Evolutionary conservation across 2,113 vertebrate genomes (phyloP).

Genomic region (Neotoma lepida): DNA sequence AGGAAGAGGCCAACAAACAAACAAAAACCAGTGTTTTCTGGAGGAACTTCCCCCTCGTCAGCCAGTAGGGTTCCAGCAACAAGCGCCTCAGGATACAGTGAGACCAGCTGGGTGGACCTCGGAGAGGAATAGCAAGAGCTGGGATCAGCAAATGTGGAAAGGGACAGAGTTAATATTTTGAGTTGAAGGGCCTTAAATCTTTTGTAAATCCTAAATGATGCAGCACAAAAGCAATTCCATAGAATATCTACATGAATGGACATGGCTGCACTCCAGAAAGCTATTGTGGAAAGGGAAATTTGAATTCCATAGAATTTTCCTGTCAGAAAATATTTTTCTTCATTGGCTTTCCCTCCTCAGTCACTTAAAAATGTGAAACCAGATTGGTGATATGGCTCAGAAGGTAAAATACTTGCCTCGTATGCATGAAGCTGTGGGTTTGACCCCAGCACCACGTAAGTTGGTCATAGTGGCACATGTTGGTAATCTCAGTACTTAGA

Average conservation of each 20-base stretch:
- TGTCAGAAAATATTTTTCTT: slow-evolving; percentile 51
- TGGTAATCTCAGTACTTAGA: not conserved
- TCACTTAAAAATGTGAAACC: not conserved
- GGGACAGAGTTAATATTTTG: not conserved
- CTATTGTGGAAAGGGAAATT: not conserved
- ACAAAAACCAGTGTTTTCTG: not conserved
- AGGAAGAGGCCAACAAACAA: not conserved
- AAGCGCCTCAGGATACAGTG: not conserved
- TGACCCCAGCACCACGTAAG: no score
- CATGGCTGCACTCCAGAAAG: not conserved
- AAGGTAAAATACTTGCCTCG: no score
- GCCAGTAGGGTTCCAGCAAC: not conserved
- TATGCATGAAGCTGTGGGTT: not conserved
- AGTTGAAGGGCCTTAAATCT: not conserved
- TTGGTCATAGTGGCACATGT: not conserved
- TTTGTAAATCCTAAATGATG: slow-evolving; percentile 6
- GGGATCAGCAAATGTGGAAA: not conserved
- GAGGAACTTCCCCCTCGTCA: not conserved
- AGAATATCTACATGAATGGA: not conserved
- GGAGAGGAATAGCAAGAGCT: not conserved
- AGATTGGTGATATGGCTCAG: not conserved
- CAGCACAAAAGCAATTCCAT: not conserved
- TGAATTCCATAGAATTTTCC: slow-evolving; percentile 15
- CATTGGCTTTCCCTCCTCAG: not conserved
- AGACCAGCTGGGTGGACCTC: not conserved